Base-by-base conservation (phyloP, 2,113 vertebrate species). In the Microcebus murinus region DNA sequence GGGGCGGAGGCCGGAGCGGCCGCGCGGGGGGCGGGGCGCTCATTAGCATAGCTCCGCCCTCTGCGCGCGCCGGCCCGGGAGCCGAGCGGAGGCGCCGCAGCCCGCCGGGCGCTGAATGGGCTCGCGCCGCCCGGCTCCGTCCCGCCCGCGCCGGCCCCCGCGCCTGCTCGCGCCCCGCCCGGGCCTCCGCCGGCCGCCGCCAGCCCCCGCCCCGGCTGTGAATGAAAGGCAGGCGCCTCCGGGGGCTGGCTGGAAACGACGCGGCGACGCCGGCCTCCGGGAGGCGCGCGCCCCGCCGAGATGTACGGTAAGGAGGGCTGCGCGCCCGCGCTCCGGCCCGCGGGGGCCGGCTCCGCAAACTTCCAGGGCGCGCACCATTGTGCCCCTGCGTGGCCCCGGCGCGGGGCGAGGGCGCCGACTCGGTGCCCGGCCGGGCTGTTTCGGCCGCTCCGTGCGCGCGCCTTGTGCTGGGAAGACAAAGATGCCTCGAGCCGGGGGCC, bases 271-370 rank as follows among this genome's bases (percentile, higher is more conserved):
- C 89, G 95, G 96, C 97, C 95, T 96, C 59, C 13, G 2, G 90
- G 96, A 96, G 97, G 88, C 95, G 92, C 95, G 79, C 36, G 87
- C 96, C 57, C 85, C 52, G 94, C 97, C 45, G 96, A 96, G 93
- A 98, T 98, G 98, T 98, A 98, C 95, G 98, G 98, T 98, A 97
- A 97, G 98, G 71, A 74, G 87, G 81, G 90, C 81, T 39, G 61
- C 27, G 92, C 39, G 67, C 45, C 61, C 2, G 3, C 50, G 84
- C 90, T 80, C 45, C 39, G 63, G 86, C 59, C 94, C 77, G 48
- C 70, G 15, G 67, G 82, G 59, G 67, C 50, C n/a, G 48, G 21
- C 88, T 61, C 70, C 59, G 87, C 97, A 97, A 97, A 98, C 97
- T 97, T 98, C 92, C 95, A 34, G 63, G 67, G 42, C 65, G n/a